Base-by-base conservation (phyloP, 2,888 invertebrate genomes). In the Saturnia japonica region DNA sequence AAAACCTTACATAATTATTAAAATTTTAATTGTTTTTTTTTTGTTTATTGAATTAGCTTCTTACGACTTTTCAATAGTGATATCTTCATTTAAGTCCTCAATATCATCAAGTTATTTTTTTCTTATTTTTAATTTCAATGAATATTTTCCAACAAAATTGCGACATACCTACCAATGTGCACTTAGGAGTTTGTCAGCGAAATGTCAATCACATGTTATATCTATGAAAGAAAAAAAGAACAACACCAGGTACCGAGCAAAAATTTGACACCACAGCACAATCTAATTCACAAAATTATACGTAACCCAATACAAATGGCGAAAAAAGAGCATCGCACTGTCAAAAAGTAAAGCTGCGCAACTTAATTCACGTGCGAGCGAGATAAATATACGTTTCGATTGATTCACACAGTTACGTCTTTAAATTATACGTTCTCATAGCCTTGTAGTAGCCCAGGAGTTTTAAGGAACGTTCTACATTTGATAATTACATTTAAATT, bases 391-490 rank as follows among this genome's bases (percentile, higher is more conserved):
- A 91, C 69, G 68, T 67, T 70, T 75, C 74, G 77, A 75, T 79
- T 76, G 75, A 74, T 77, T 80, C 75, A 74, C 85, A 68, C 85
- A 85, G 78, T 89, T 89, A 88, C 94, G 93, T 91, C 94, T 92
- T 93, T 90, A 93, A 94, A 94, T 94, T 93, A 93, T 89, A 94
- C 91, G 94, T 94, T 94, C 94, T 94, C 94, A 94, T 93, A 93
- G 94, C 93, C 93, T 94, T 92, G 93, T 89, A 89, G 85, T 83
- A 76, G 74, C 69, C 70, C 77, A 76, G 77, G 75, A 74, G 76
- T 75, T 81, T 73, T 60, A 19, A 70, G 77, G 76, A 91, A 84
- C 67, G 86, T 71, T 84, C 14, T 71, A 88, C 71, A 71, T 34
- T 47, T 66, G 34, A 43, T 72, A 74, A 68, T 42, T 1, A 70